Base-by-base conservation (phyloP, 2,888 invertebrate genomes). In the Catocala sponsa region DNA sequence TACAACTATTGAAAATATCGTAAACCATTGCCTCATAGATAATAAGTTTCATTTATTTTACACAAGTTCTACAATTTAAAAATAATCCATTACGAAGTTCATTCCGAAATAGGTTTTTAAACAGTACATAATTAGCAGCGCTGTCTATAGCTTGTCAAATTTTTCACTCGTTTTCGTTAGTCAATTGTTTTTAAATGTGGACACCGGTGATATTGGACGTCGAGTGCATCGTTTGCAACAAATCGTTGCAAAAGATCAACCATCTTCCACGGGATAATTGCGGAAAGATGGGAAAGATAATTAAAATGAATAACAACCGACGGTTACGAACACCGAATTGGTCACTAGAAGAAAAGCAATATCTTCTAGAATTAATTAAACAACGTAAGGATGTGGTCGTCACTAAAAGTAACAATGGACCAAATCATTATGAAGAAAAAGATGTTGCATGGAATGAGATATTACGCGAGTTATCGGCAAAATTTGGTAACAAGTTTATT, bases 111-210 rank as follows among this genome's bases (percentile, higher is more conserved):
- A 82, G 68, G 76, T 81, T 81, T 81, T 71, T 72, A 81, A 80
- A 75, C 78, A 79, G 78, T 74, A 52, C 55, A 59, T 58, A 76
- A 65, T 76, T 75, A 77, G 64, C 78, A 81, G 75, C 67, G 70
- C 73, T 81, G 80, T 80, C 83, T 80, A 76, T 71, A 78, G 66
- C 70, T 74, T 88, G 88, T 89, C 89, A 89, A 82, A 85, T 59
- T 68, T 71, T 80, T 69, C 70, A 68, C 43, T 74, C 70, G 64
- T 72, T 78, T 69, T 70, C 72, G 69, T 25, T n/a, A 53, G 69
- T 92, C 92, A 81, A 73, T 92, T 94, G 93, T 93, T 92, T 89
- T 89, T 87, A 89, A 91, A 93, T 93, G 92, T 92, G 89, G 92
- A 88, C 90, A 79, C 85, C 91, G 68, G 89, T 94, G 84, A 89